Percentiles rank a stretch among this genome's conserved stretches.
These are phyloP conservation scores for Pomatorhinus ruficollis DNA, from an alignment of 2,113 vertebrate genomes.

Conservation along the genomic window DNA sequence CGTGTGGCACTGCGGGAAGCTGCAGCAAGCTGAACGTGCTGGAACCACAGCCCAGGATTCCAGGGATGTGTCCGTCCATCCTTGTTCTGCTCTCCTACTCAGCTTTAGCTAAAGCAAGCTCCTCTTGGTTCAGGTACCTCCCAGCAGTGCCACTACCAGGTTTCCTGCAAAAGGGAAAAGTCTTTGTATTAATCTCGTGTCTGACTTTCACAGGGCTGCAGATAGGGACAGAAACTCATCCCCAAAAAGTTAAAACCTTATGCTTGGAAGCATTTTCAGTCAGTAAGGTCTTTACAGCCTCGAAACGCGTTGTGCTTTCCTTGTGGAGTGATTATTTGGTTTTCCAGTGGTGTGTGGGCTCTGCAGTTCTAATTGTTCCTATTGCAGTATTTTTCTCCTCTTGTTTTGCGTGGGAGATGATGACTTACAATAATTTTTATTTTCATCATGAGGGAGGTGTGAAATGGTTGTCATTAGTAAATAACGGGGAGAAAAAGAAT, in stretches of 20 bases:
- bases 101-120: not conserved
- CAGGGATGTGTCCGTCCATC: not conserved
- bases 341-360: not conserved
- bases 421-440: not conserved
- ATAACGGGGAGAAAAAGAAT: not conserved
- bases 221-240: not conserved
- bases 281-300: not conserved
- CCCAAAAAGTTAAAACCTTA: not conserved
- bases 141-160: not conserved
- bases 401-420: not conserved
- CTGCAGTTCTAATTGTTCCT: not conserved
- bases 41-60: not conserved
- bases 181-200: not conserved
- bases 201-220: not conserved
- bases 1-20: not conserved
- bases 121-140: not conserved
- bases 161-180: not conserved
- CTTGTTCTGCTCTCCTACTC: not conserved
- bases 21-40: not conserved
- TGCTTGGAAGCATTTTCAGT: not conserved
- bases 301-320: not conserved
- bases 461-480: not conserved
- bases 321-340: not conserved
- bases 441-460: not conserved
- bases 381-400: not conserved